These are phyloP conservation scores for Apamea anceps DNA, from an alignment of 2,888 invertebrate species.

Conservation along the genomic window DNA sequence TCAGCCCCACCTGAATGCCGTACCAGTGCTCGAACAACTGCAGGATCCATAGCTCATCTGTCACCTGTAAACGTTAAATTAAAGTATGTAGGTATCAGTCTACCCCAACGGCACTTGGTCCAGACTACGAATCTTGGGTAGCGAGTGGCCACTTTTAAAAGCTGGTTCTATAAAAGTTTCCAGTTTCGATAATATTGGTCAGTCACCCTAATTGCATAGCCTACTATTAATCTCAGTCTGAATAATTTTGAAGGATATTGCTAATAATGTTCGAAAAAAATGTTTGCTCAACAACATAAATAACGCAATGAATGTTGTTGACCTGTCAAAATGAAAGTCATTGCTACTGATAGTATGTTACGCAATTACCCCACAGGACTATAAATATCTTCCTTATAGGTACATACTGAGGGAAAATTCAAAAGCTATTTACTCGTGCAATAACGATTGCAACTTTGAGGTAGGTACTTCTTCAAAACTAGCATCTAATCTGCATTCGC, in stretches of 20 bases:
- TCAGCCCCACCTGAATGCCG: conserved; percentile 97
- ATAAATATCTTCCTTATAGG: no score
- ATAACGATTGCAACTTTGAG: neutral
- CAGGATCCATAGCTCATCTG: conserved; percentile 92
- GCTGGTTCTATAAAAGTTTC: neutral
- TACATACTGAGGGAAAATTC: neutral
- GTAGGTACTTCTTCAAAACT: neutral
- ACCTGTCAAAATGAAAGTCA: no score
- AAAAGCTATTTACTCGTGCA: neutral
- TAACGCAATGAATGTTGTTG: no score
- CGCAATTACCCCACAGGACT: no score
- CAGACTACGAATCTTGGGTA: neutral
- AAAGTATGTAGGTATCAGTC: neutral
- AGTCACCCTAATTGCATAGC: neutral
- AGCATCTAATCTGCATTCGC: no score
- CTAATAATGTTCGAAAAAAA: no score
- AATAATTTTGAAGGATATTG: no score
- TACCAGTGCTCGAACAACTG: conserved; percentile 97
- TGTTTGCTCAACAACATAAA: no score
- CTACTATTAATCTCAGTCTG: no score
- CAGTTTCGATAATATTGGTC: neutral
- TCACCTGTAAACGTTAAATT: conserved; percentile 79
- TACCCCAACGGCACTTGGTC: neutral
- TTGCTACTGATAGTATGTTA: no score
- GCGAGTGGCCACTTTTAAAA: neutral